These are phyloP conservation scores for Pluvialis apricaria DNA, from an alignment of 2,113 vertebrate genomes.

Conservation along the genomic window DNA sequence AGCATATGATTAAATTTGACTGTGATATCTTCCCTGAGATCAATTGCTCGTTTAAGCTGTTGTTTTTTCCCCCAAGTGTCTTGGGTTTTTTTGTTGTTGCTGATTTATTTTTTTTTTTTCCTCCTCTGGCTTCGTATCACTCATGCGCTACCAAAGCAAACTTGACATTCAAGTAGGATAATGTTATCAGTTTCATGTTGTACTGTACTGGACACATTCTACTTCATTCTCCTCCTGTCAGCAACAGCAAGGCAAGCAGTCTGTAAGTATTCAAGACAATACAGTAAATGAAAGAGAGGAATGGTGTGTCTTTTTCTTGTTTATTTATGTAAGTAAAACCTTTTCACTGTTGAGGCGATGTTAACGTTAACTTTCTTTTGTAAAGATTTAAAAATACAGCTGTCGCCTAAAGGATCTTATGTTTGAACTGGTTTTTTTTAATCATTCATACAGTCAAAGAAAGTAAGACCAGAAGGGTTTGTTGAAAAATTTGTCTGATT, in stretches of 20 bases:
- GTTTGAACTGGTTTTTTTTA: background rate
- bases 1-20: constrained; percentile 22
- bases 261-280: background rate
- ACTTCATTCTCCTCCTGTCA: constrained; percentile 21
- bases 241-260: background rate
- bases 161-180: constrained; percentile 26
- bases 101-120: background rate
- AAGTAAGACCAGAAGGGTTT: background rate
- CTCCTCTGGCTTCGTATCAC: background rate
- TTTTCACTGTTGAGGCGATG: background rate
- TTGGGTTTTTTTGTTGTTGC: background rate
- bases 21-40: background rate
- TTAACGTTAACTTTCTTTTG: background rate
- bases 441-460: background rate
- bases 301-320: background rate
- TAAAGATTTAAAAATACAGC: background rate
- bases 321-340: background rate
- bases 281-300: background rate
- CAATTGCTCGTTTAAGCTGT: background rate
- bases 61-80: background rate
- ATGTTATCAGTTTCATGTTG: constrained; percentile 43
- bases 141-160: constrained; percentile 6
- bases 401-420: background rate
- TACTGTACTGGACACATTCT: background rate
- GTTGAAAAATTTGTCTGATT: background rate